Base-by-base conservation (phyloP, 2,797 vertebrate species). In the Melanotaenia nigrans region DNA sequence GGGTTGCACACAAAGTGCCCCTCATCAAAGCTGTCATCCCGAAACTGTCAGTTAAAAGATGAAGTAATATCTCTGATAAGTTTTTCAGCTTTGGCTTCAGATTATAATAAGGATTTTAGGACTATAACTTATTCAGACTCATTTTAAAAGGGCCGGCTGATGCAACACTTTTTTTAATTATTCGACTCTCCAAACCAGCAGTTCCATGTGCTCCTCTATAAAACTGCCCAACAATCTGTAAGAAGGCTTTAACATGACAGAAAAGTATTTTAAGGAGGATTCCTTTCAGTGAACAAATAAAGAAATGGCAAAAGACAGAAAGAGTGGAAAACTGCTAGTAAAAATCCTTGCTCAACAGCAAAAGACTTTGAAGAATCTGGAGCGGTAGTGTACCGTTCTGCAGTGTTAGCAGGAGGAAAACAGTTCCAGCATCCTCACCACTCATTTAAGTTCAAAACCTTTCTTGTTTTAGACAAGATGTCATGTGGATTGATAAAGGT, bases 141-240 rank as follows among this genome's bases (percentile, higher is more conserved):
- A 57, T 57, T 67, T 57, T 20, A 28, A 67, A 49, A 58, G 47
- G 38, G 55, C 38, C 55, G 58, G 65, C 38, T 67, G 38, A 58
- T 67, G 65, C 54, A 67, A 67, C 32, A 30, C 20, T 33, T 22
- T 57, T 45, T 67, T 67, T 28, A 28, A 58, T 8, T 47, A 67
- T 67, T 42, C 38, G 47, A 55, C 38, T 38, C 10, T 6, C 11
- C 9, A 38, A 38, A 38, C 30, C 54, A 67, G 28, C 65, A 22
- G 42, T 30, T 13, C 40, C 16, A 24, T 22, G 7, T 8, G 55
- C 65, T 22, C 20, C 49, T 45, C 36, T 45, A 24, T 22, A 18
- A 40, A 47, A n/a, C 65, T 58, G 13, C 0, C 36, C 56, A 28
- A 55, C 35, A 54, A 20, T 40, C 25, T 45, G 38, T 57, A 14